These are phyloP conservation scores for Manduca sexta DNA, from an alignment of 1,140 invertebrate species.

Conservation along the genomic window DNA sequence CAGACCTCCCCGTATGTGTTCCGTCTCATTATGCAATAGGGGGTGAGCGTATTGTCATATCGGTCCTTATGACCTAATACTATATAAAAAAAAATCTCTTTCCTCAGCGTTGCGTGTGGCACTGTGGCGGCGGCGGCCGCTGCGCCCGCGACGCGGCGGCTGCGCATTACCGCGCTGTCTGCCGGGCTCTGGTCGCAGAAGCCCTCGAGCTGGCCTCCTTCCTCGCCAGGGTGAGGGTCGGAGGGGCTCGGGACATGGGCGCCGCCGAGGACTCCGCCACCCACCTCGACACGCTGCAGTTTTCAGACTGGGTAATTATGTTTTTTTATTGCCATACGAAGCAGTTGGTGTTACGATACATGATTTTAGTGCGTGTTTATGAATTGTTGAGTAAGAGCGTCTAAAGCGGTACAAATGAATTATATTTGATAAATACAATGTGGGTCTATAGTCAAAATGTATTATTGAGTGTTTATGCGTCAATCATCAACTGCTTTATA, in stretches of 20 bases:
- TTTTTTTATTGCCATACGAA: neutral
- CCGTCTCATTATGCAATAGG: too few relatives aligned
- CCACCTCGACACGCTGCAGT: constrained; percentile 84
- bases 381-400: too few relatives aligned
- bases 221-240: constrained; percentile 84
- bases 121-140: constrained; percentile 64
- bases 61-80: too few relatives aligned
- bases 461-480: too few relatives aligned
- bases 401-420: too few relatives aligned
- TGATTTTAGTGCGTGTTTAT: too few relatives aligned
- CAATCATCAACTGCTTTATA: too few relatives aligned
- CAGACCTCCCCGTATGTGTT: too few relatives aligned
- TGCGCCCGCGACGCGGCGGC: constrained; percentile 77
- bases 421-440: too few relatives aligned
- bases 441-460: too few relatives aligned
- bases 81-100: neutral
- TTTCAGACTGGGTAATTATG: constrained; percentile 87
- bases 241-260: constrained; percentile 75
- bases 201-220: constrained; percentile 91
- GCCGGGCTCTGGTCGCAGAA: constrained; percentile 91
- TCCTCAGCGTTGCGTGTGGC: constrained; percentile 79
- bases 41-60: too few relatives aligned
- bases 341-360: too few relatives aligned
- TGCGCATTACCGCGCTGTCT: constrained; percentile 92
- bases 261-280: constrained; percentile 75